Base-by-base conservation (phyloP, 2,113 vertebrate genomes). In the Emydocephalus ijimae region DNA sequence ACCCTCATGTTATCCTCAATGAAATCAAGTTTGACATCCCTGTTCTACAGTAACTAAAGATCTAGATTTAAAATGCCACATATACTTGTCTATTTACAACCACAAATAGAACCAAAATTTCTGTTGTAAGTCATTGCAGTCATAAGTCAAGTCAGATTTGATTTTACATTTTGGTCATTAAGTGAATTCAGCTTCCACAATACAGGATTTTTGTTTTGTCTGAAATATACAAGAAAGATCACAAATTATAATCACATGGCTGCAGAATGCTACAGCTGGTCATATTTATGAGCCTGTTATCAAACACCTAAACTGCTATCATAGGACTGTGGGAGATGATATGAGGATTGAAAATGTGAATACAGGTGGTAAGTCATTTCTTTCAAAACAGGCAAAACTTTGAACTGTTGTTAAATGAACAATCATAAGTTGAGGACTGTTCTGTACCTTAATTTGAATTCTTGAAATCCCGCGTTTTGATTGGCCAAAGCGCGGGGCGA, bases 41-140 rank as follows among this genome's bases (percentile, higher is more conserved):
- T 57, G 21, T 57, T 57, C 6, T 7, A 57, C 21, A 57, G 1
- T 90, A 39, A 90, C 6, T 45, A 56, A 93, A 95, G 92, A 55
- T 0, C 29, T 89, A 90, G 85, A 96, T 95, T 95, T 96, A 85
- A 95, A 95, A 59, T 10, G 92, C 43, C 26, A 9, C 26, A 61
- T 26, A 64, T 29, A 64, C 10, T 29, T 64, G 26, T 64, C 59
- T 29, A 14, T 64, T 64, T 29, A 64, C 61, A 64, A 64, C 3
- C 61, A 64, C 26, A 64, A 29, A 12, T 64, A 64, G 26, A 10
- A 29, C 26, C 10, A 64, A 64, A 12, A 11, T 64, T 64, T 64
- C 10, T 29, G 26, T 29, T 29, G 11, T 29, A 29, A 64, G 8
- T 64, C 26, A 64, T 64, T 64, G 26, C 26, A 64, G 61, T 64